A percentile compares a stretch with the other conserved stretches of the same genome.
phyloP scores from a whole-genome alignment of 2,113 vertebrate species.

The Rutilus rutilus region DNA sequence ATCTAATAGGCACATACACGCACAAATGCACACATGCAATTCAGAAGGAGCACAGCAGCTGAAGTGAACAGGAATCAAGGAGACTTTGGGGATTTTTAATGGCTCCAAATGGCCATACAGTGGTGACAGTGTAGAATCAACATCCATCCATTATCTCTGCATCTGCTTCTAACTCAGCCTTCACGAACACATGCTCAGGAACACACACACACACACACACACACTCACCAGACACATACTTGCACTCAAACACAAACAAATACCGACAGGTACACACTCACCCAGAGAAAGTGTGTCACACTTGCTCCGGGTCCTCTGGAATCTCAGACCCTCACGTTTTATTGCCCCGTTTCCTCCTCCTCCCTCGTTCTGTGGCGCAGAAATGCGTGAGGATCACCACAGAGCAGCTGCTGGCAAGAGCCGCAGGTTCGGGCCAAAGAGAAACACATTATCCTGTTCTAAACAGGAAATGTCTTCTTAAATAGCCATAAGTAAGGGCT shows the following conservation, averaged over 20 bases:
- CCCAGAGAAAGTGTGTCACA: constrained; percentile 27
- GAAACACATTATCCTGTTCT: constrained; percentile 54
- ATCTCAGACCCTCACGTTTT: constrained; percentile 55
- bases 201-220: constrained; percentile 27
- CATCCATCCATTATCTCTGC: constrained; percentile 60
- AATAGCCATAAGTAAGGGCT: constrained; percentile 48
- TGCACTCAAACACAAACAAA: background rate
- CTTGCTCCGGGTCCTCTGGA: constrained; percentile 35
- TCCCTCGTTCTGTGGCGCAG: constrained; percentile 34
- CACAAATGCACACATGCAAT: constrained; percentile 15
- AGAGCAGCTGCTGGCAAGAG: constrained; percentile 51
- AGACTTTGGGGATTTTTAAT: constrained; percentile 61
- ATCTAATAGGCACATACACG: background rate
- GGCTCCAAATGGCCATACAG: constrained; percentile 60
- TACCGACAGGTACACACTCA: constrained; percentile 37
- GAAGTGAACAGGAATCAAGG: constrained; percentile 60
- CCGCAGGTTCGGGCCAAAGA: constrained; percentile 44
- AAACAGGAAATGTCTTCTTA: constrained; percentile 59
- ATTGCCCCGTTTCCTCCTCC: constrained; percentile 42
- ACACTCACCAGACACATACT: background rate
- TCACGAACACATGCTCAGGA: background rate
- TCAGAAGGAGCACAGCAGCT: constrained; percentile 46
- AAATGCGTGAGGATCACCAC: constrained; percentile 51
- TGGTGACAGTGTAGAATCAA: constrained; percentile 64
- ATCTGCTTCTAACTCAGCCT: constrained; percentile 31